A percentile compares a stretch with the other conserved stretches of the same genome.
Conservation (phyloP, 2,797 vertebrate genomes). For the Rhinatrema bivittatum region DNA sequence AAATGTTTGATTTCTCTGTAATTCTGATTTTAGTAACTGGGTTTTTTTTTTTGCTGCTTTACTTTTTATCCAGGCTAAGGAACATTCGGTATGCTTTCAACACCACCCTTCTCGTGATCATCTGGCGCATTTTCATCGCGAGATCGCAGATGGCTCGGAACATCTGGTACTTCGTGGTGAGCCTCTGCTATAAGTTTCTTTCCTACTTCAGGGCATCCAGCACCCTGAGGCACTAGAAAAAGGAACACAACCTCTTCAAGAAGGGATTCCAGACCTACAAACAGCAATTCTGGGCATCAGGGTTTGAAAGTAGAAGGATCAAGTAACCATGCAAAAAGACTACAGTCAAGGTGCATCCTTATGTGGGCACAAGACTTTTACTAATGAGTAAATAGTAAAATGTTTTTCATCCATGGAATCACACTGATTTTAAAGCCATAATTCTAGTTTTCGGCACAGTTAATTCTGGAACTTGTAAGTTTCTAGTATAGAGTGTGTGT, state of each 20-base stretch:
- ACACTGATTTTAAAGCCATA: no score
- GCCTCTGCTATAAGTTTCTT: conserved; percentile 91
- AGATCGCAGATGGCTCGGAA: conserved; percentile 90
- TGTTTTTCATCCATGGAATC: no score
- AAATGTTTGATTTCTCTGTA: no score
- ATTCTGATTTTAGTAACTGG: no score
- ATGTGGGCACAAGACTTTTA: no score
- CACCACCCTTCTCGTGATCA: conserved; percentile 76
- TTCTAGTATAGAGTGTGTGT: no score
- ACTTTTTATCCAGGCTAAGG: conserved; percentile 64
- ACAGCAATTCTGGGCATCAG: conserved; percentile 26
- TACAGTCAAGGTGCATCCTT: no score
- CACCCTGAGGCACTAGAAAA: conserved; percentile 57
- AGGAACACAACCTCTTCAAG: conserved; percentile 9
- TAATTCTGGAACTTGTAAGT: no score
- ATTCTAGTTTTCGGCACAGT: no score
- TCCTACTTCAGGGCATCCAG: conserved; percentile 90
- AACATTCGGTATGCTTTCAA: conserved; percentile 91
- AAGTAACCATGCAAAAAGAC: no score
- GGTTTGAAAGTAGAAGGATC: conserved; percentile 23
- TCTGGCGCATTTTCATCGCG: conserved; percentile 90
- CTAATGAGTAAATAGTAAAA: no score
- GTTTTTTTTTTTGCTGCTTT: neutral
- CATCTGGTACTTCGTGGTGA: conserved; percentile 93
- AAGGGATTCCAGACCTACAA: conserved; percentile 29